Conservation (phyloP, 2,888 invertebrate species). For the Aproaerema taeniolella region DNA sequence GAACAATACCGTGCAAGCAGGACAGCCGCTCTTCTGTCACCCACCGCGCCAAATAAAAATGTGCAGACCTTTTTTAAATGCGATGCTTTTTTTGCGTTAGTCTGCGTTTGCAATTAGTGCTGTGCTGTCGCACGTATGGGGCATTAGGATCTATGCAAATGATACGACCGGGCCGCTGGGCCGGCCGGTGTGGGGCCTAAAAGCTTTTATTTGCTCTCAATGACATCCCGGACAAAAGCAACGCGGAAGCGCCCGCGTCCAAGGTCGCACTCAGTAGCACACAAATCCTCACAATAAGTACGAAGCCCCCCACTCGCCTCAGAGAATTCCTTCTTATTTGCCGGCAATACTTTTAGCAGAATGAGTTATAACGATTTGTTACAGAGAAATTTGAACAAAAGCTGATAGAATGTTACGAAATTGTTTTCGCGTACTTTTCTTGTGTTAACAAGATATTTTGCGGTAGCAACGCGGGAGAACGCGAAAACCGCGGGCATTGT, state of each 20-base stretch:
- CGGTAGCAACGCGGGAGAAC: constrained; percentile 3
- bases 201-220: constrained; percentile 50
- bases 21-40: constrained; percentile 66
- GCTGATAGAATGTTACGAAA: constrained; percentile 49
- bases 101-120: constrained; percentile 76
- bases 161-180: constrained; percentile 29
- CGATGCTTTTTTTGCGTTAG: constrained; percentile 74
- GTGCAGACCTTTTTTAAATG: constrained; percentile 74
- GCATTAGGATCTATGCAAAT: constrained; percentile 66
- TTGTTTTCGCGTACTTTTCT: constrained; percentile 35
- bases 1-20: constrained; percentile 67
- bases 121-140: constrained; percentile 61
- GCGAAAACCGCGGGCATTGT: constrained; percentile 26
- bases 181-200: constrained; percentile 29
- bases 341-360: constrained; percentile 56
- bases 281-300: neutral
- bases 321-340: too few relatives aligned
- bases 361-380: constrained; percentile 48
- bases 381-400: constrained; percentile 44
- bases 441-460: constrained; percentile 3
- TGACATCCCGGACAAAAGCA: constrained; percentile 38
- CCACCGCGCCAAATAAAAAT: constrained; percentile 71
- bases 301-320: constrained; percentile 9
- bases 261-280: constrained; percentile 44
- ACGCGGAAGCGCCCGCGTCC: constrained; percentile 51